Conservation (phyloP, 1,140 invertebrate species). For the Dendroctonus ponderosae region DNA sequence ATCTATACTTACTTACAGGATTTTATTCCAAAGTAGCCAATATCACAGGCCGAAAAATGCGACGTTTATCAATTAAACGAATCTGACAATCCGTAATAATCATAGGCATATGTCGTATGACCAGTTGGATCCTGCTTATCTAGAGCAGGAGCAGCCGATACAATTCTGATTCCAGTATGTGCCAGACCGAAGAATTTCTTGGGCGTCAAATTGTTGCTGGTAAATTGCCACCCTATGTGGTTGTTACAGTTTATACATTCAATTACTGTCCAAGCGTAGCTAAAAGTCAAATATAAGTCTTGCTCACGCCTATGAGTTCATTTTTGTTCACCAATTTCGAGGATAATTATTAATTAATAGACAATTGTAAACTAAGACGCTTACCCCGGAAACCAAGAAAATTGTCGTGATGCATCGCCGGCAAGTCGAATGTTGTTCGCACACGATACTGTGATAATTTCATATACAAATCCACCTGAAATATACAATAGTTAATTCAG, state of each 20-base stretch:
- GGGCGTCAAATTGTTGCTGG: slow-evolving; percentile 64
- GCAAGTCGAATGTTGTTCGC: slow-evolving; percentile 61
- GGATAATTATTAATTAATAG: too few species aligned
- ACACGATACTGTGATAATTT: slow-evolving; percentile 73
- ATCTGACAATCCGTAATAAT: slow-evolving; percentile 16
- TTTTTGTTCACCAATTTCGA: too few species aligned
- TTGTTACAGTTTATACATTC: slow-evolving; percentile 63
- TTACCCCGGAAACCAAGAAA: slow-evolving; percentile 86
- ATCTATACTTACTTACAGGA: too few species aligned
- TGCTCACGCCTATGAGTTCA: background rate
- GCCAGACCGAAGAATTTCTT: slow-evolving; percentile 72
- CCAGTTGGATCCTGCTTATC: slow-evolving; percentile 4
- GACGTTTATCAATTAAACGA: background rate
- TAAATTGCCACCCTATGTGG: slow-evolving; percentile 82
- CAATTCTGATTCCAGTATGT: slow-evolving; percentile 46
- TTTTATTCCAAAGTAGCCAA: too few species aligned
- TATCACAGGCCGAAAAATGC: too few species aligned
- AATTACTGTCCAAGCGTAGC: slow-evolving; percentile 78
- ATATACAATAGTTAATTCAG: slow-evolving; percentile 6
- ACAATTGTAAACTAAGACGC: slow-evolving; percentile 7
- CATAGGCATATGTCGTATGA: slow-evolving; percentile 19
- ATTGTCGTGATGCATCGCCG: slow-evolving; percentile 63
- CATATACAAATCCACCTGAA: slow-evolving; percentile 71
- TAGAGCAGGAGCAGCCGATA: slow-evolving; percentile 4
- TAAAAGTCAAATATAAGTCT: slow-evolving; percentile 43